Evolutionary conservation across 2,113 vertebrate genomes (phyloP).

Genomic region (Felis chaus): DNA sequence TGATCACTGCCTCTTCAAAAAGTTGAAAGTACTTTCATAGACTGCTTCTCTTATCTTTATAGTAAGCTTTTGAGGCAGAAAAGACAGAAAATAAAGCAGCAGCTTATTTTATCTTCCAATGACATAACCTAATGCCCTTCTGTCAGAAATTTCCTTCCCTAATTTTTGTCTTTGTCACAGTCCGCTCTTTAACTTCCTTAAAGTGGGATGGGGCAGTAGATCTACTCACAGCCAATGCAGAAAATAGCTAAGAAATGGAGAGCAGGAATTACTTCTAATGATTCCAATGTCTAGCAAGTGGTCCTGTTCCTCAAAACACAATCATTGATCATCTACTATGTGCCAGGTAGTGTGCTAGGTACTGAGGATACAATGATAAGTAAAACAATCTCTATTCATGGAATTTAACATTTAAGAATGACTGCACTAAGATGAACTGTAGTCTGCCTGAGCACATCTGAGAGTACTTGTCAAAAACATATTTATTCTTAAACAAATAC

Average conservation of each 20-base stretch:
- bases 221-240: background rate
- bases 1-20: background rate
- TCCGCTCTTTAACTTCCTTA: background rate
- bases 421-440: background rate
- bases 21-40: background rate
- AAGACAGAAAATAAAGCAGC: background rate
- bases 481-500: too few relatives aligned
- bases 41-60: background rate
- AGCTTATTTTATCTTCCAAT: background rate
- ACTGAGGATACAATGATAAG: background rate
- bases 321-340: background rate
- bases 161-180: background rate
- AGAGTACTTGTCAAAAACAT: background rate
- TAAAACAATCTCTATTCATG: background rate
- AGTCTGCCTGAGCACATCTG: background rate
- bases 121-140: background rate
- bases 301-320: background rate
- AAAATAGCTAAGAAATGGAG: background rate
- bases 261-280: background rate
- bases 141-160: background rate
- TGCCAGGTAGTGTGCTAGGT: background rate
- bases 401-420: background rate
- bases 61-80: background rate
- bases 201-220: background rate
- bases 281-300: background rate